phyloP scores from a whole-genome alignment of 2,888 invertebrate species.

The Cerceris ruficornis region DNA sequence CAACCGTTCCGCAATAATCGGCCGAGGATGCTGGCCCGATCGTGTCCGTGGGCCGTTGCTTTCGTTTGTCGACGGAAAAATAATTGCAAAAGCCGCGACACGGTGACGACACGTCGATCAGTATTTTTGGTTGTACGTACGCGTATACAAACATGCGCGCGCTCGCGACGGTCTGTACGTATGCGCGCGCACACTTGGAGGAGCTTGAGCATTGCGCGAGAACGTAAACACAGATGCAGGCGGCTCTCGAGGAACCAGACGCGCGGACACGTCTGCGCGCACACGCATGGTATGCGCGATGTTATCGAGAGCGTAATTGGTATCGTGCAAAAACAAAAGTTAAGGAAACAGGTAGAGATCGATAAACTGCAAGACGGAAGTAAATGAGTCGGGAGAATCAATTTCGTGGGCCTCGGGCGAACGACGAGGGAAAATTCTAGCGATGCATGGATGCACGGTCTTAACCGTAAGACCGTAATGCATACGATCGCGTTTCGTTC shows the following conservation, averaged over 20 bases:
- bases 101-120: conserved; percentile 22
- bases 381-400: neutral
- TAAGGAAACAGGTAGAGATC: conserved; percentile 10
- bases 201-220: conserved; percentile 2
- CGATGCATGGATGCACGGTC: too few species aligned
- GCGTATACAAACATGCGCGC: conserved; percentile 8
- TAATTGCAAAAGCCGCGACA: conserved; percentile 14
- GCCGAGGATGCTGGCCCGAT: neutral
- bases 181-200: neutral
- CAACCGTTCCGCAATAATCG: conserved; percentile 15
- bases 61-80: conserved; percentile 35
- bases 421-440: too few species aligned
- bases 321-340: conserved; percentile 24
- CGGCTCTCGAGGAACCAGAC: conserved; percentile 42
- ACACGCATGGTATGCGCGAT: conserved; percentile 1
- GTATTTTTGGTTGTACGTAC: conserved; percentile 52
- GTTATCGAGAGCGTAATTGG: conserved; percentile 48
- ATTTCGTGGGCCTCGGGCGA: neutral
- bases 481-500: too few species aligned
- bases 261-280: conserved; percentile 17
- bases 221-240: conserved; percentile 52
- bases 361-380: neutral
- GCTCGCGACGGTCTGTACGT: neutral
- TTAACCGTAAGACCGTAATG: too few species aligned
- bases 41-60: conserved; percentile 1